A percentile compares a stretch with the other conserved stretches of the same genome.
phyloP scores from a whole-genome alignment of 1,140 invertebrate species.

The Meloidogyne exigua region DNA sequence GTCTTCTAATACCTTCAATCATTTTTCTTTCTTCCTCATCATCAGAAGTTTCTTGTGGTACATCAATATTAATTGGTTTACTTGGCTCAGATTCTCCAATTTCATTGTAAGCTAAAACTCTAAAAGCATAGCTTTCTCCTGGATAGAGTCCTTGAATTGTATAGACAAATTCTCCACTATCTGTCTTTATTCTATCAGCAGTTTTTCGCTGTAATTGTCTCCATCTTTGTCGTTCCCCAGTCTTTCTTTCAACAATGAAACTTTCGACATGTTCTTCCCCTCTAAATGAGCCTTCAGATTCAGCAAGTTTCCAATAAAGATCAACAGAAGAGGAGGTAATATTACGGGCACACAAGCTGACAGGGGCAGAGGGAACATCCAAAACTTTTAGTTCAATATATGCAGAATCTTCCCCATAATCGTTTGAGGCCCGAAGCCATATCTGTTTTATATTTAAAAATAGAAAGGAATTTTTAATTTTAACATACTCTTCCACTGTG shows the following conservation, averaged over 20 bases:
- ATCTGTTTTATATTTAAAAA: background rate
- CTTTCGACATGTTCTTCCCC: slow-evolving; percentile 48
- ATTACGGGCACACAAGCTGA: slow-evolving; percentile 5
- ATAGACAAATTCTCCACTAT: slow-evolving; percentile 7
- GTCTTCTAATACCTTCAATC: slow-evolving; percentile 2
- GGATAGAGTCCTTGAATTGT: slow-evolving; percentile 7
- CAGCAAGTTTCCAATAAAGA: slow-evolving; percentile 44
- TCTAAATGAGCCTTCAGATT: slow-evolving; percentile 36
- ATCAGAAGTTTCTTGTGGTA: slow-evolving; percentile 14
- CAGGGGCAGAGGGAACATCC: slow-evolving; percentile 53
- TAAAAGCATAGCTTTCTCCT: slow-evolving; percentile 31
- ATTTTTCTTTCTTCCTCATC: slow-evolving; percentile 18
- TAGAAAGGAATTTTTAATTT: slow-evolving; percentile 18
- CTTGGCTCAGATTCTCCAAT: slow-evolving; percentile 80
- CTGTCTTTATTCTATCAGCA: slow-evolving; percentile 8
- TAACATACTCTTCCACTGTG: slow-evolving; percentile 26
- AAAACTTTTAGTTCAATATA: slow-evolving; percentile 45
- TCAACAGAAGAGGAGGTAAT: slow-evolving; percentile 35
- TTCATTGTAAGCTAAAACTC: slow-evolving; percentile 92
- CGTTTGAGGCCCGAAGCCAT: slow-evolving; percentile 38
- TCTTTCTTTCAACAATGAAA: slow-evolving; percentile 60
- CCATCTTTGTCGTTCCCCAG: slow-evolving; percentile 54
- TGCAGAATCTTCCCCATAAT: slow-evolving; percentile 42
- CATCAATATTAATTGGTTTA: slow-evolving; percentile 19
- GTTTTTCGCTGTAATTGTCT: slow-evolving; percentile 42